These are phyloP conservation scores for Rhinichthys osculus DNA, from an alignment of 2,797 vertebrate species.

Conservation along the genomic window DNA sequence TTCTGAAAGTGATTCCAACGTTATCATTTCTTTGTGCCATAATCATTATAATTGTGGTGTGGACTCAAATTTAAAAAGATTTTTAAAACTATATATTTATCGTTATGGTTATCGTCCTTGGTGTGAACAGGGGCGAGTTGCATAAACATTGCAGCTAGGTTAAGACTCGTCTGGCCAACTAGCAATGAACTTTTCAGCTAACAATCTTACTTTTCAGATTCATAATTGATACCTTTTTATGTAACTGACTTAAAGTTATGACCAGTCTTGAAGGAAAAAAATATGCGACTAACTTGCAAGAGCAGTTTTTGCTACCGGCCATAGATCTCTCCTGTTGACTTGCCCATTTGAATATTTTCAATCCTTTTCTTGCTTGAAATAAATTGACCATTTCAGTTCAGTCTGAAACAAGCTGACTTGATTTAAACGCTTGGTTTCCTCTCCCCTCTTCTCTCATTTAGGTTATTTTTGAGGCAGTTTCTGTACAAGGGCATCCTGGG, in stretches of 20 bases:
- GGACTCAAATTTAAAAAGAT: too few relatives aligned
- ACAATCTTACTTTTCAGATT: not conserved
- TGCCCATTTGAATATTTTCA: not conserved
- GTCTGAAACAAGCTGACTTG: conserved; percentile 8
- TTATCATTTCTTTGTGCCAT: too few relatives aligned
- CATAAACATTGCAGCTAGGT: not conserved
- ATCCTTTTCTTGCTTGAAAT: conserved; percentile 13
- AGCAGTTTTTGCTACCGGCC: not conserved
- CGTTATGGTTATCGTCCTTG: not conserved
- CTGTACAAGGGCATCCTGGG: conserved; percentile 91
- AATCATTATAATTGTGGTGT: too few relatives aligned
- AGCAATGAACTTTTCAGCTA: not conserved
- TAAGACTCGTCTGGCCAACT: not conserved
- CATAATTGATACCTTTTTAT: not conserved
- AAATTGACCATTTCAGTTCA: not conserved
- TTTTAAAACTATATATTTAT: not conserved
- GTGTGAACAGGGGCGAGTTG: not conserved
- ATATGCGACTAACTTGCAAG: not conserved
- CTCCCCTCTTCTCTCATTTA: conserved; percentile 68
- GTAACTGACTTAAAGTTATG: not conserved
- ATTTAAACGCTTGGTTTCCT: conserved; percentile 7
- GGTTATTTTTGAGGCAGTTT: conserved; percentile 97
- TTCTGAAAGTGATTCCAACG: too few relatives aligned
- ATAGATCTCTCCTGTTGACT: not conserved
- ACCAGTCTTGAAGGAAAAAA: not conserved